These are phyloP conservation scores for Leptogaster cylindrica DNA, from an alignment of 2,888 invertebrate species.

Conservation along the genomic window DNA sequence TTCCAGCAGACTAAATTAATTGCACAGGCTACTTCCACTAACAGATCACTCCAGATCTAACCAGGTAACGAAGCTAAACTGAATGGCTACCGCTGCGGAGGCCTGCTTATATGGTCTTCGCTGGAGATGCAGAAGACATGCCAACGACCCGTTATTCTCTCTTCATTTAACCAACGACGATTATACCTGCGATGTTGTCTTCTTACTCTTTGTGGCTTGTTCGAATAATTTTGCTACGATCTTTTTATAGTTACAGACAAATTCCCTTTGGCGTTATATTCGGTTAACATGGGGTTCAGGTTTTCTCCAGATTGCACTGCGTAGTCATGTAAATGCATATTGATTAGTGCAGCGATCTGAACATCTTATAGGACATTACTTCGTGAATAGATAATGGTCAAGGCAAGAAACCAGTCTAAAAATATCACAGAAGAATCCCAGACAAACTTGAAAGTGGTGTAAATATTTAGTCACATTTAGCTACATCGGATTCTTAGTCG, in stretches of 20 bases:
- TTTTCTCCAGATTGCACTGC: constrained; percentile 11
- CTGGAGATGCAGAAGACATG: constrained; percentile 29
- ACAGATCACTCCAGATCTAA: neutral
- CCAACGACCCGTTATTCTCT: constrained; percentile 46
- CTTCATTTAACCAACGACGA: neutral
- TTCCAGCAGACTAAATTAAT: too few species aligned
- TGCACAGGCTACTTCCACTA: too few species aligned
- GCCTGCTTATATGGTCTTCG: constrained; percentile 43
- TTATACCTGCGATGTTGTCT: neutral
- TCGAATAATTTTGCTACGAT: constrained; percentile 7
- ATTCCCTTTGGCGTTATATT: constrained; percentile 19
- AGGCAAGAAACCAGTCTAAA: constrained; percentile 29
- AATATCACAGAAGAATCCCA: constrained; percentile 28
- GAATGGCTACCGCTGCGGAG: constrained; percentile 30
- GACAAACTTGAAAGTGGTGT: constrained; percentile 28
- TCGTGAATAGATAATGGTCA: constrained; percentile 2
- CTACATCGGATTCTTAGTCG: too few species aligned
- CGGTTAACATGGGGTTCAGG: constrained; percentile 34
- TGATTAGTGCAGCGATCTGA: constrained; percentile 11
- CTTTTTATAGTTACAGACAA: neutral
- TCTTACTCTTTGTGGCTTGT: constrained; percentile 13
- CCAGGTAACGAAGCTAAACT: constrained; percentile 11
- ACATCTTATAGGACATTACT: constrained; percentile 1
- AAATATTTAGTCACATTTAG: constrained; percentile 6
- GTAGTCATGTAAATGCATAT: neutral